Percentiles rank a stretch among this genome's conserved stretches.
Conservation (phyloP, 2,888 invertebrate species). For the Incurvaria masculella region DNA sequence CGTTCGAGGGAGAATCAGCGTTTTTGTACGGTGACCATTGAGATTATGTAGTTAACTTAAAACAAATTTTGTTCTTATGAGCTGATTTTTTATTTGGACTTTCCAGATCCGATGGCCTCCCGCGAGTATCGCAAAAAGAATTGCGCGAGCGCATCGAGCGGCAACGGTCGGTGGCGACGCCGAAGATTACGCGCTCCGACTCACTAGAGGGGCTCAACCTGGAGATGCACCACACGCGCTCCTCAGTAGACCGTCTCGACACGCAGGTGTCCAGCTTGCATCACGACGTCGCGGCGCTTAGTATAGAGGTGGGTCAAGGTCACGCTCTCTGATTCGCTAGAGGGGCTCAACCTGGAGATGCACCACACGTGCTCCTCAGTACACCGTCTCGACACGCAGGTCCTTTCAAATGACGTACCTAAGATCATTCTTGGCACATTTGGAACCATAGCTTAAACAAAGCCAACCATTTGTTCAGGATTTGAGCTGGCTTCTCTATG, state of each 20-base stretch:
- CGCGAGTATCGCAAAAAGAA: conserved; percentile 40
- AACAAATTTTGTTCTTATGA: too few relatives aligned
- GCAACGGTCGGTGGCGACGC: conserved; percentile 61
- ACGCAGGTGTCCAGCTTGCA: conserved; percentile 79
- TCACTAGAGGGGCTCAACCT: conserved; percentile 62
- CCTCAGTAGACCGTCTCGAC: conserved; percentile 71
- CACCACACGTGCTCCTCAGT: conserved; percentile 54
- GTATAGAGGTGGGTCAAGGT: conserved; percentile 69
- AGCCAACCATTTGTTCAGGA: not conserved
- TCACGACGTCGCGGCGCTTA: conserved; percentile 82
- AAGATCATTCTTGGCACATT: not conserved
- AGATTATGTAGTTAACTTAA: too few relatives aligned
- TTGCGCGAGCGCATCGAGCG: conserved; percentile 66
- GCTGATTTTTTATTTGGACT: too few relatives aligned
- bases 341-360: conserved; percentile 59
- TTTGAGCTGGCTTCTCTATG: not conserved
- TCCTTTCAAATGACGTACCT: too few relatives aligned
- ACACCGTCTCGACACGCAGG: conserved; percentile 78
- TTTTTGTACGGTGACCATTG: too few relatives aligned
- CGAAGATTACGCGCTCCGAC: conserved; percentile 50
- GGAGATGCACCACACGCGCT: conserved; percentile 51
- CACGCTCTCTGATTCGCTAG: conserved; percentile 55
- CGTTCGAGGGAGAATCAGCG: too few relatives aligned
- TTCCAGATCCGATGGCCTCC: conserved; percentile 35
- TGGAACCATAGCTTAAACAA: not conserved